Base-by-base conservation (phyloP, 2,113 vertebrate species). In the Periophthalmus modestus region DNA sequence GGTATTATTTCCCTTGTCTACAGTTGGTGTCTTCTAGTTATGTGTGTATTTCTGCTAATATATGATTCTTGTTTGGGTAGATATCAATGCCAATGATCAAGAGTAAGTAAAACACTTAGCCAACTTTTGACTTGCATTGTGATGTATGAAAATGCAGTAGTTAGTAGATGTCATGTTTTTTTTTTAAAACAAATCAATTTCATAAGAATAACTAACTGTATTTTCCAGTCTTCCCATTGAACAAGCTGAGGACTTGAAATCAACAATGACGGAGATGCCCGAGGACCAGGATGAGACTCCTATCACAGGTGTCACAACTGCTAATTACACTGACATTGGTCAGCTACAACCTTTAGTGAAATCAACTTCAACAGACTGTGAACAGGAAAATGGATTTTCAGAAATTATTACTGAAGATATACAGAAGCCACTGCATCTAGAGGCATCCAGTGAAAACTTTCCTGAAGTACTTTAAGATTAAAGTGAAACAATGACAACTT, bases 1-100 rank as follows among this genome's bases (percentile, higher is more conserved):
- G 94, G 96, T 98, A 92, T 4, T 70, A 34, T 14, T 14, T 57
- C 24, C 48, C n/a, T 21, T 24, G 67, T 0, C 48, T 10, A 48
- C 13, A 1, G 43, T 19, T 7, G 3, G 19, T 50, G 5, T 57
- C 63, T 50, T 50, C 63, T 69, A n/a, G 70, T 71, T 28, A 13
- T 7, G 16, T n/a, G 16, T 28, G 54, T 4, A 5, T 66, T 74
- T 67, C 57, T 77, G 21, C 12, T 43, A 82, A 81, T 71, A 85
- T 16, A 50, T 83, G 50, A 78, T 87, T 50, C 81, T 66, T 82
- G 71, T 83, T 68, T 72, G 73, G 79, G 57, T 84, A 91, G 89
- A 85, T 83, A 7, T 68, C 36, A 85, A 85, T 86, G 58, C 72
- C 81, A 84, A 83, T 79, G 80, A 77, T 77, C 75, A 46, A 84